Evolutionary conservation across 92 coral and sea anemone genomes (phyloP).

Genomic region (Umimayanthus chanpuru): DNA sequence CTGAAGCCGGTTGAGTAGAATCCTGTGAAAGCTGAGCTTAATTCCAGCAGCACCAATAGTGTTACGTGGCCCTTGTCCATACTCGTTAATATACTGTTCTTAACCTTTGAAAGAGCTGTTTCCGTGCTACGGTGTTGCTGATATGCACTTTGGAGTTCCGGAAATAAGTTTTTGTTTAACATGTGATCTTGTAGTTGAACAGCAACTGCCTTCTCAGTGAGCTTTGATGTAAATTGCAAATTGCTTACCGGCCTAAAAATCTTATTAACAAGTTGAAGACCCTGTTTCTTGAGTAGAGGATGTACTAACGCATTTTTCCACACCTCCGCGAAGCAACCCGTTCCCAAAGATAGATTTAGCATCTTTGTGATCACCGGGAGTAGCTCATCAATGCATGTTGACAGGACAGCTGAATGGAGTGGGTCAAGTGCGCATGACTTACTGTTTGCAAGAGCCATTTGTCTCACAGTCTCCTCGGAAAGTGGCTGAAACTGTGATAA

Average conservation of each 20-base stretch:
- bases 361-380: conserved; percentile 47
- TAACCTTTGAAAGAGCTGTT: conserved; percentile 33
- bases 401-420: conserved; percentile 21
- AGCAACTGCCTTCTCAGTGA: conserved; percentile 43
- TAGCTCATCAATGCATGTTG: conserved; percentile 41
- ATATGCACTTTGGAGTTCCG: conserved; percentile 33
- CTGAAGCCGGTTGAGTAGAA: conserved; percentile 16
- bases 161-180: conserved; percentile 21
- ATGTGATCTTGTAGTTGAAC: conserved; percentile 36
- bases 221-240: conserved; percentile 41
- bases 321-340: conserved; percentile 27
- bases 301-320: conserved; percentile 46
- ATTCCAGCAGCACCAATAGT: too few relatives aligned
- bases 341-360: conserved; percentile 36
- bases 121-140: conserved; percentile 45
- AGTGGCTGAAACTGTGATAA: background rate
- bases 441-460: conserved; percentile 22
- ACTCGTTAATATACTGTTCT: background rate
- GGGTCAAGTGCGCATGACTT: conserved; percentile 52
- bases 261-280: conserved; percentile 17
- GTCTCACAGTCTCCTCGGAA: conserved; percentile 39
- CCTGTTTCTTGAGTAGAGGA: conserved; percentile 33
- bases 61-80: too few relatives aligned
- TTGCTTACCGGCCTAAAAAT: conserved; percentile 47
- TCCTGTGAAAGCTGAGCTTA: background rate